Evolutionary conservation across 1,140 invertebrate genomes (phyloP).

Genomic region (Acyrthosiphon pisum): DNA sequence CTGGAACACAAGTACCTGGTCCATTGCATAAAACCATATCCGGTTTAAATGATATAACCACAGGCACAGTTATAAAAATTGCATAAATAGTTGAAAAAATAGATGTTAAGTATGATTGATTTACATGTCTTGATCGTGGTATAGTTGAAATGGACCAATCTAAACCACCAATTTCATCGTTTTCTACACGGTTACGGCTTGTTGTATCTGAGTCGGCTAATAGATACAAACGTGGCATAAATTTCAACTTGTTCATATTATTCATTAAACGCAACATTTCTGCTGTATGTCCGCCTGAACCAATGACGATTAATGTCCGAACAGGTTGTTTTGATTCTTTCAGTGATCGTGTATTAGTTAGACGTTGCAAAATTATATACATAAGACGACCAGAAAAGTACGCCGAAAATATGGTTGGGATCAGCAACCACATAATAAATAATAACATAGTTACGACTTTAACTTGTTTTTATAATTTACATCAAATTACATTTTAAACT

Average conservation of each 20-base stretch:
- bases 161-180: not conserved
- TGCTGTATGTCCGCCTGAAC: conserved; percentile 82
- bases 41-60: conserved; percentile 76
- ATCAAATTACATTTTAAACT: not conserved
- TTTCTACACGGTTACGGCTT: conserved; percentile 71
- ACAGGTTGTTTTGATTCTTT: not conserved
- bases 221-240: conserved; percentile 78
- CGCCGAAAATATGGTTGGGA: not conserved
- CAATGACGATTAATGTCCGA: conserved; percentile 67
- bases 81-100: conserved; percentile 80
- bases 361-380: not conserved
- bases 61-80: conserved; percentile 71
- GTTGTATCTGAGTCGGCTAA: conserved; percentile 79
- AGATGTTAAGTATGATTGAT: conserved; percentile 83
- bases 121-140: conserved; percentile 84
- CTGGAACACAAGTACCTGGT: conserved; percentile 92
- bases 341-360: not conserved
- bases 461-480: not conserved
- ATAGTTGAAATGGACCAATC: conserved; percentile 68
- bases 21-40: conserved; percentile 90
- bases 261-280: conserved; percentile 82
- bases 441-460: not conserved
- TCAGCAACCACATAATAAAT: not conserved
- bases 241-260: conserved; percentile 69
- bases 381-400: conserved; percentile 40